Evolutionary conservation across 2,888 invertebrate genomes (phyloP).

Genomic region (Andrena bicolor): DNA sequence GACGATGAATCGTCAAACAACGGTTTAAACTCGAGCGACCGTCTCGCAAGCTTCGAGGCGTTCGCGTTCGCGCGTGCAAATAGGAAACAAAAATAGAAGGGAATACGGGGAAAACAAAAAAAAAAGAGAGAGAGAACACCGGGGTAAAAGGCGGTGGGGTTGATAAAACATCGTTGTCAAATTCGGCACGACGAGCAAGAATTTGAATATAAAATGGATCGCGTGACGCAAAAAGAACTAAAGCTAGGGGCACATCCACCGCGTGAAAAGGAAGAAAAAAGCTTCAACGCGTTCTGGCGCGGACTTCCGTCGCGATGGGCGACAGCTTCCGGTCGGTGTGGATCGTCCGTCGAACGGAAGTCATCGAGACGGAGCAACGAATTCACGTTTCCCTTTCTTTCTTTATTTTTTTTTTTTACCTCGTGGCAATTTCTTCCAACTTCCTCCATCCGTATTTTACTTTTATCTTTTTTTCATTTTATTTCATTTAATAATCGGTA

Average conservation of each 20-base stretch:
- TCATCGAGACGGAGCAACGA: conserved; percentile 1
- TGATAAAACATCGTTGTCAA: conserved; percentile 13
- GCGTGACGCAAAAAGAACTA: conserved; percentile 7
- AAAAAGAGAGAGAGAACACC: conserved; percentile 2
- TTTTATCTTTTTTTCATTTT: conserved; percentile 35
- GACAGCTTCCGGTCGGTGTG: conserved; percentile 8
- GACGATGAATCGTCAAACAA: conserved; percentile 12
- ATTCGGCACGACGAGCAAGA: conserved; percentile 7
- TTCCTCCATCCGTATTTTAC: conserved; percentile 39
- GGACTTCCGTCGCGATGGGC: conserved; percentile 14
- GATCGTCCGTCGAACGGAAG: neutral
- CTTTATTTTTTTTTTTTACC: conserved; percentile 10
- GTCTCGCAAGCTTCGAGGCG: neutral
- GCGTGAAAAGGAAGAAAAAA: neutral
- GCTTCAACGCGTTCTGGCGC: conserved; percentile 27
- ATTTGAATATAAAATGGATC: conserved; percentile 28
- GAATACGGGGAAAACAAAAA: conserved; percentile 4
- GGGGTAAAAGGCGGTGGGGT: conserved; percentile 8
- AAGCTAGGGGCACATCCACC: neutral
- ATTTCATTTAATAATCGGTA: conserved; percentile 63
- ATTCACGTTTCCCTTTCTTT: conserved; percentile 12
- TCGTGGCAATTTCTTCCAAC: conserved; percentile 72
- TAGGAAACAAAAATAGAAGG: neutral
- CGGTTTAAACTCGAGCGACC: conserved; percentile 15
- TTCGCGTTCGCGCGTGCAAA: neutral